Percentiles rank a stretch among this genome's conserved stretches.
phyloP scores from a whole-genome alignment of 2,113 vertebrate species.

The Lagopus muta region DNA sequence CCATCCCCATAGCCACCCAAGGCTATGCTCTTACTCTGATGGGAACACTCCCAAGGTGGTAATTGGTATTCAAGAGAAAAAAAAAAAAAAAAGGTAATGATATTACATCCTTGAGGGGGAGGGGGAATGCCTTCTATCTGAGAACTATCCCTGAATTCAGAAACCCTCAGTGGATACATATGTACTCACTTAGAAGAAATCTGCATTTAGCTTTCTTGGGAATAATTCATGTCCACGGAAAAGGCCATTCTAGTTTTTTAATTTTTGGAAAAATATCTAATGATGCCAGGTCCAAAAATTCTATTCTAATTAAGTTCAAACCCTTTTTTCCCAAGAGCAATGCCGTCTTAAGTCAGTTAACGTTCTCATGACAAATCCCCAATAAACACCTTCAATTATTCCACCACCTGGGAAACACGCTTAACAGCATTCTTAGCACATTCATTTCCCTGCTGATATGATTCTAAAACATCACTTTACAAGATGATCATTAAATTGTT shows the following conservation, averaged over 20 bases:
- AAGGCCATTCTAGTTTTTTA: background rate
- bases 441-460: slow-evolving; percentile 42
- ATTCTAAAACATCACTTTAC: slow-evolving; percentile 52
- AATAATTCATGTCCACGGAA: background rate
- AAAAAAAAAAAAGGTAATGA: background rate
- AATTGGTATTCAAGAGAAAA: background rate
- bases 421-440: slow-evolving; percentile 58
- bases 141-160: background rate
- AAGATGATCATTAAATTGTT: slow-evolving; percentile 55
- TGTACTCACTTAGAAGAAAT: background rate
- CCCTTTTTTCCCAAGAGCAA: background rate
- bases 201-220: background rate
- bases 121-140: background rate
- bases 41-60: background rate
- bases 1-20: background rate
- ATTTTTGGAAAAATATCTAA: background rate
- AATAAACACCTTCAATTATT: slow-evolving; percentile 53
- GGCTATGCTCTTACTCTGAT: background rate
- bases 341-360: background rate
- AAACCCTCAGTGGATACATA: background rate
- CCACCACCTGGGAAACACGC: background rate
- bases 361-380: slow-evolving; percentile 28
- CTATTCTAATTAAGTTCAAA: background rate
- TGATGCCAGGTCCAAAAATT: background rate
- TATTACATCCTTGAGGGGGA: background rate